Evolutionary conservation across 1,140 invertebrate species (phyloP).

Genomic region (Planococcus citri): DNA sequence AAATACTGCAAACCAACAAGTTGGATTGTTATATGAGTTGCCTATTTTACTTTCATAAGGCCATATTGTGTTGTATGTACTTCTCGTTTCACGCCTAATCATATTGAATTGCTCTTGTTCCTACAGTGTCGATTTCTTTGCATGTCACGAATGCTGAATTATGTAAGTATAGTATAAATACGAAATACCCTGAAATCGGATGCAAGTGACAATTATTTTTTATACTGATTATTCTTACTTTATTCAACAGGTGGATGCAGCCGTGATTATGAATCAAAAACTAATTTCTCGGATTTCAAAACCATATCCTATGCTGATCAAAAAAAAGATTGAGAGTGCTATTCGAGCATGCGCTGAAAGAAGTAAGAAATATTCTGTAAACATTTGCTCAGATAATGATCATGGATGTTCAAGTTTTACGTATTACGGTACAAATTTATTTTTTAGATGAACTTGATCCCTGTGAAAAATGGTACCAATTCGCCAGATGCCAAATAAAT

Average conservation of each 20-base stretch:
- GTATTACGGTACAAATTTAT: background rate
- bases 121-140: background rate
- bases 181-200: too few relatives aligned
- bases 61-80: too few relatives aligned
- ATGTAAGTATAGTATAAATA: background rate
- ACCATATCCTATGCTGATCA: background rate
- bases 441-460: constrained; percentile 2
- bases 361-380: background rate
- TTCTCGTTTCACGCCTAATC: too few relatives aligned
- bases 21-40: too few relatives aligned
- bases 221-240: too few relatives aligned
- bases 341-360: background rate
- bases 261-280: background rate
- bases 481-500: background rate
- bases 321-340: background rate
- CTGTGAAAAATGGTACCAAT: background rate
- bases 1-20: too few relatives aligned
- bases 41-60: too few relatives aligned
- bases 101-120: too few relatives aligned
- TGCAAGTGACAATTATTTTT: too few relatives aligned
- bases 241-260: background rate
- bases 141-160: background rate
- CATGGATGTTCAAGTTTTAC: too few relatives aligned
- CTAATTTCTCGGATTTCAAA: background rate
- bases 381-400: too few relatives aligned